Base-by-base conservation (phyloP, 2,888 invertebrate genomes). In the Exephanes ischioxanthus region DNA sequence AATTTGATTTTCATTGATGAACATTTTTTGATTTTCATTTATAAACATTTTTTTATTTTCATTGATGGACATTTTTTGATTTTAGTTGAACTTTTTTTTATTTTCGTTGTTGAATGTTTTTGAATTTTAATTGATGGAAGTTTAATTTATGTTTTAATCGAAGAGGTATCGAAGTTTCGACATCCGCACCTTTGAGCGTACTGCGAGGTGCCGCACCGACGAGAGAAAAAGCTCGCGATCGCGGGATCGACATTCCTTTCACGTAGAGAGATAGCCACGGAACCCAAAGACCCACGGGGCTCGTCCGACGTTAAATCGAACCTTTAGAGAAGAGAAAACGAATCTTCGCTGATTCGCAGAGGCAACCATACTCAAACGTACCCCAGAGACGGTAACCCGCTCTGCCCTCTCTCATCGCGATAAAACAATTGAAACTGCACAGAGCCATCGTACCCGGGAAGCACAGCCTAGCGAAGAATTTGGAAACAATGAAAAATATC, bases 251-350 rank as follows among this genome's bases (percentile, higher is more conserved):
- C 55, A 80, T 80, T 80, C 80, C 30, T 45, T 26, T 80, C 80
- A 80, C 80, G 80, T 80, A 80, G 26, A 30, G 30, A 72, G 63
- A 16, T 63, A 33, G 26, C 16, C 14, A 51, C 41, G 22, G 66
- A 37, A 66, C 67, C 67, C 41, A 41, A 67, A 37, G 41, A 67
- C 67, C 53, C 71, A 19, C 80, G 67, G 53, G 80, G 80, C 80
- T 73, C 80, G 73, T 80, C 30, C 55, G 73, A 67, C 67, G 67
- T 80, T 30, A 73, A 80, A 80, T 73, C 67, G 80, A 80, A 68
- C 73, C 67, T 53, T 51, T 55, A 14, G 67, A 67, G 61, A 45
- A 45, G 53, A 63, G 26, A 30, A 41, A 67, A 58, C 55, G 70
- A 79, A 79, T 68, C 79, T 83, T 75, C 68, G 68, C 72, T 79